Base-by-base conservation (phyloP, 2,113 vertebrate species). In the Dasyprocta punctata region DNA sequence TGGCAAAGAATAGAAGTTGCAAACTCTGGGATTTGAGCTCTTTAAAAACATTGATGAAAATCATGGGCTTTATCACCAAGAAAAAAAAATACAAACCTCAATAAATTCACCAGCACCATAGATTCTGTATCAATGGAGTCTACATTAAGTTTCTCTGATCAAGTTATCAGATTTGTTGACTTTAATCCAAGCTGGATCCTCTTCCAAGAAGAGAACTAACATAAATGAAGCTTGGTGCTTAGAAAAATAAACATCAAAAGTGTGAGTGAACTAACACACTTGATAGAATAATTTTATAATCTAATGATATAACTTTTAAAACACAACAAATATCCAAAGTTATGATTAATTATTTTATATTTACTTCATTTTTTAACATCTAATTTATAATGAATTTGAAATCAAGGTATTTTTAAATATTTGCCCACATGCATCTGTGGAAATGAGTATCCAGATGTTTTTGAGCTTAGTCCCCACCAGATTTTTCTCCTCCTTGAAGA, bases 311-410 rank as follows among this genome's bases (percentile, higher is more conserved):
- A 67, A 87, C 33, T 85, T 95, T 93, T 20, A 52, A 94, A 61
- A 75, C 3, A 78, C 5, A 38, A 73, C 12, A 82, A 83, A 73
- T 73, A 6, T 89, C 38, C 8, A 63, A 69, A 58, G 2, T 41
- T 91, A 54, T 41, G 1, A 28, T 61, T 89, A 87, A 63, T 56
- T 52, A 47, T 69, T 86, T 77, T 85, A 86, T 5, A 86, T 47
- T 94, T 84, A 44, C 65, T 90, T 82, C 16, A 54, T 69, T 88
- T 96, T 82, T 91, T 82, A 93, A 67, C 20, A 94, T 20, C 19
- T 82, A 85, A 33, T 85, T 90, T 85, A 82, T 60, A 63, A 95
- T 58, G 19, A 93, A 65, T 65, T 95, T 95, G 75, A 14, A 82
- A 44, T 90, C 17, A 89, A 60, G 54, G 3, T 33, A 33, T 88